Percentiles rank a stretch among this genome's conserved stretches.
phyloP scores from a whole-genome alignment of 2,888 invertebrate genomes.

The Rhagium mordax region DNA sequence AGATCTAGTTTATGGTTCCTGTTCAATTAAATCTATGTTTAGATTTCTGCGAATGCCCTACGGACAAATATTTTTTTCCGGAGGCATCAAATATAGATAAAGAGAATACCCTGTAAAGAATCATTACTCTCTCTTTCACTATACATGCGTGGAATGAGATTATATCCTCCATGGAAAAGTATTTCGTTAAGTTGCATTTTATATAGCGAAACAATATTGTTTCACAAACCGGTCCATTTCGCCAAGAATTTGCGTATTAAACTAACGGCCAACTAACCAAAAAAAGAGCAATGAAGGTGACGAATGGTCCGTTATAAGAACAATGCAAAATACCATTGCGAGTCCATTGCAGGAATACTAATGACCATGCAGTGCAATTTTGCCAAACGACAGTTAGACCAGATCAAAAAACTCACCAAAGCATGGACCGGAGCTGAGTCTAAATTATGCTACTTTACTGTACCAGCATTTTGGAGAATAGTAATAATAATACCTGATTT shows the following conservation, averaged over 20 bases:
- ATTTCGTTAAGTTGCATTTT: no score
- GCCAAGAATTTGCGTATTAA: not conserved
- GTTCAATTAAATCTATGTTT: not conserved
- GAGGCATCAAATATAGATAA: not conserved
- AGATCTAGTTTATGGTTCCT: not conserved
- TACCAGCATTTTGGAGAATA: no score
- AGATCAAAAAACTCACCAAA: not conserved
- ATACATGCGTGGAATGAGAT: not conserved
- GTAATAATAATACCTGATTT: slow-evolving; percentile 58
- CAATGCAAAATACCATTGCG: not conserved
- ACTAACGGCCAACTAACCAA: not conserved
- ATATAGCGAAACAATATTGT: no score
- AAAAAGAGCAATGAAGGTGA: not conserved
- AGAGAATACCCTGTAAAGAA: slow-evolving; percentile 1
- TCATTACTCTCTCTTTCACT: slow-evolving; percentile 20
- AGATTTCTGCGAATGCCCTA: not conserved
- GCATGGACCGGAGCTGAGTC: no score
- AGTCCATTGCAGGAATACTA: not conserved
- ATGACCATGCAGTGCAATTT: not conserved
- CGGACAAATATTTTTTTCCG: not conserved
- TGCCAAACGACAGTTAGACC: not conserved
- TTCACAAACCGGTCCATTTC: no score
- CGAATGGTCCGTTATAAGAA: not conserved
- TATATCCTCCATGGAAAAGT: no score
- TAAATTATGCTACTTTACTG: no score